Evolutionary conservation across 2,113 vertebrate genomes (phyloP), one percentile per base, ranked within the genome.

Genomic region (Vulpes ferrilata): DNA sequence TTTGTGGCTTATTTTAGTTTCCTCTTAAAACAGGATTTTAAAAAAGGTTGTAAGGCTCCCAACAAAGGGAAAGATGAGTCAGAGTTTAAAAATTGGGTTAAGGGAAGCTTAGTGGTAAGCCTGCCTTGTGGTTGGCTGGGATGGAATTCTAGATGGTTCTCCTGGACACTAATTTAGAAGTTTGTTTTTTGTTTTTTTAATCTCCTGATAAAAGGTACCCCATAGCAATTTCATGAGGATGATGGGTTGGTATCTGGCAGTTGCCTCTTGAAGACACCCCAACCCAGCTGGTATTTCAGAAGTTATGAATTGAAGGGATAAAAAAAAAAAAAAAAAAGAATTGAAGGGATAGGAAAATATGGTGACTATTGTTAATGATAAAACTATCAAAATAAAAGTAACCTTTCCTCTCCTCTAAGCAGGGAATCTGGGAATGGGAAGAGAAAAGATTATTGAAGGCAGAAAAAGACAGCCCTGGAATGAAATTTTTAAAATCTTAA

Each of bases 81-180:
- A 65, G 43, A 51, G 11, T 73, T 67, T 32, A 32, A 82, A 90
- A 62, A 80, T 1, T 20, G 3, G 4, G 8, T 55, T 60, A 35
- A 79, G 32, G 38, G 73, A 94, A 71, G n/a, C 65, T 85, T 59
- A 20, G 80, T 64, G 71, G 76, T 59, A 13, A 96, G 76, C n/a
- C 91, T 20, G 0, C 73, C 80, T 80, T 89, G 30, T 30, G 16
- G 51, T 38, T 81, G 38, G 11, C 71, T 48, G 16, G 32, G 13
- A 89, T 88, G 25, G 87, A 82, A 88, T 89, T 90, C 79, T 88
- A 79, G 13, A 90, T 93, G 23, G 35, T 80, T 95, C 27, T 80
- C 84, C 48, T 73, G 30, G 55, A 62, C 17, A 57, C 35, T 43
- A 84, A 74, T 80, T 88, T 35, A 59, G 76, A 90, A 73, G n/a